Evolutionary conservation across 2,113 vertebrate species (phyloP).

Genomic region (Neofelis nebulosa): DNA sequence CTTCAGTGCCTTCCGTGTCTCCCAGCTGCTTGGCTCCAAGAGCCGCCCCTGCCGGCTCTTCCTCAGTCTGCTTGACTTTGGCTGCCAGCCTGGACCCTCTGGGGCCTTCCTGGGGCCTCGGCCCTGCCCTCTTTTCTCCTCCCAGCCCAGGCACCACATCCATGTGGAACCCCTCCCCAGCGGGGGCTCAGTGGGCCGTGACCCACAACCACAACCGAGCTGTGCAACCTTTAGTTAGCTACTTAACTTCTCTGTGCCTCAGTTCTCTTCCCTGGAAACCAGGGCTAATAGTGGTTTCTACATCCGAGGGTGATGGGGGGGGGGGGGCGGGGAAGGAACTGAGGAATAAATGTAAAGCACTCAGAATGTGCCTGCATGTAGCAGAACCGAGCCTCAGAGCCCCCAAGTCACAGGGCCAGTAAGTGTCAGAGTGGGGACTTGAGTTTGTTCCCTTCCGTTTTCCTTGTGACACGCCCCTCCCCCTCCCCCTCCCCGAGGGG

Average conservation of each 20-base stretch:
- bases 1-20: background rate
- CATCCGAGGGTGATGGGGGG: background rate
- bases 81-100: background rate
- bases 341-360: background rate
- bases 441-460: background rate
- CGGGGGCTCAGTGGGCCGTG: background rate
- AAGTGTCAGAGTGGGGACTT: background rate
- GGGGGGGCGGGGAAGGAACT: too few relatives aligned
- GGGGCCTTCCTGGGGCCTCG: too few relatives aligned
- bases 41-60: rapidly evolving
- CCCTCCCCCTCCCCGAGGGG: too few relatives aligned
- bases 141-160: background rate
- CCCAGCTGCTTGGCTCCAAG: background rate
- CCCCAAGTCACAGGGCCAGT: background rate
- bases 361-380: background rate
- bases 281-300: background rate
- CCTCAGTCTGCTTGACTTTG: background rate
- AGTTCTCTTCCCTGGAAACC: background rate
- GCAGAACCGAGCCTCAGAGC: background rate
- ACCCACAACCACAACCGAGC: background rate
- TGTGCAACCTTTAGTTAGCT: background rate
- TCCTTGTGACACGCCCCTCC: background rate
- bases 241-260: background rate
- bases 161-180: background rate
- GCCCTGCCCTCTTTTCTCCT: background rate